Conservation (phyloP, 1,140 invertebrate genomes). For the Pemphigus obesinymphae region DNA sequence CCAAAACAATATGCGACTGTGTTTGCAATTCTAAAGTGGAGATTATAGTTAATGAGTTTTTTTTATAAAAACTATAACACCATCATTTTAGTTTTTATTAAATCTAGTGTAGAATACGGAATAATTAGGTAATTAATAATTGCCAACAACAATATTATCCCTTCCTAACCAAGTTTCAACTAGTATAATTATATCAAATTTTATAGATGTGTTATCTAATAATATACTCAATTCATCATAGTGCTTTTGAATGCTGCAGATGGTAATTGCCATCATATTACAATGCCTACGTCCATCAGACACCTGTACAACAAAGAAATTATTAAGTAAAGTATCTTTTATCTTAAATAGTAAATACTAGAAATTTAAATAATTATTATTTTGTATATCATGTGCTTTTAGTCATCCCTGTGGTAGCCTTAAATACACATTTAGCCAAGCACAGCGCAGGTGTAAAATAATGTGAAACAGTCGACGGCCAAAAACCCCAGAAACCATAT, state of each 20-base stretch:
- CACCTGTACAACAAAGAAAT: too few species aligned
- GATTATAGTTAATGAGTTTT: neutral
- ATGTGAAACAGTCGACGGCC: too few species aligned
- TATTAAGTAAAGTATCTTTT: too few species aligned
- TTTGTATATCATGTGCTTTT: too few species aligned
- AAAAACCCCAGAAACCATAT: too few species aligned
- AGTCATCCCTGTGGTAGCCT: too few species aligned
- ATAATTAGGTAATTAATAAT: neutral
- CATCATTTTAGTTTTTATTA: neutral
- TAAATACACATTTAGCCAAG: too few species aligned
- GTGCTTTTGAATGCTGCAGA: neutral
- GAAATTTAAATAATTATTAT: too few species aligned
- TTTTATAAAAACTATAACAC: neutral
- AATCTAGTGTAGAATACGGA: neutral
- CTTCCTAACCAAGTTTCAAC: neutral
- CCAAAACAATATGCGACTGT: neutral
- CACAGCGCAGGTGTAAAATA: too few species aligned
- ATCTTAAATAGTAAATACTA: too few species aligned
- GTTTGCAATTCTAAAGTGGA: neutral
- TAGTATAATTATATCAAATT: neutral
- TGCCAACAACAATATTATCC: neutral
- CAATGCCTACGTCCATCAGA: too few species aligned
- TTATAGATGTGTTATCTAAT: neutral
- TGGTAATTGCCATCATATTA: neutral
- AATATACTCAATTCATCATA: neutral